phyloP scores from a whole-genome alignment of 2,888 invertebrate species.

The Diaphora mendica region DNA sequence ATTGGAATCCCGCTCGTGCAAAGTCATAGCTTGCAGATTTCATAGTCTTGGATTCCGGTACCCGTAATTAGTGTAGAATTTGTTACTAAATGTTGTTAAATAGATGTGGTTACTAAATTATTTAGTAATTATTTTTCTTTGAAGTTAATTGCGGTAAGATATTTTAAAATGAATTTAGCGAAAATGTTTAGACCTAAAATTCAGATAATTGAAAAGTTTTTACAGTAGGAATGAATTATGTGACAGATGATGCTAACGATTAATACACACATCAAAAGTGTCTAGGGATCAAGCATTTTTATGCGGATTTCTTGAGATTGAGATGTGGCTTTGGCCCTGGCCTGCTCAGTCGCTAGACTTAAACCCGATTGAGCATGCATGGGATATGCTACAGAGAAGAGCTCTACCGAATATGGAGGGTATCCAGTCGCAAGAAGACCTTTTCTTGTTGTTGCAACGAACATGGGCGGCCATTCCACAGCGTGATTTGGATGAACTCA shows the following conservation, averaged over 20 bases:
- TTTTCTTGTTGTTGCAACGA: no score
- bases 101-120: constrained; percentile 32
- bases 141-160: constrained; percentile 13
- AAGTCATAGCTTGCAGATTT: constrained; percentile 44
- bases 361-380: no score
- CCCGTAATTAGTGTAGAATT: constrained; percentile 42
- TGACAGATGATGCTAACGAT: background rate
- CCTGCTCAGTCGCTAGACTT: no score
- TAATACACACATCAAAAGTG: no score
- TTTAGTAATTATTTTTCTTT: constrained; percentile 36
- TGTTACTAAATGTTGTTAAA: constrained; percentile 43
- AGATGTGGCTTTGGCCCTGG: no score
- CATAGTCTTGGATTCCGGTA: constrained; percentile 32
- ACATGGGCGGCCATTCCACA: no score
- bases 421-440: no score
- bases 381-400: no score
- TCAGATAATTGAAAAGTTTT: background rate
- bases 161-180: background rate
- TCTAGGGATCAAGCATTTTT: no score
- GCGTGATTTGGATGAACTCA: no score
- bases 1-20: constrained; percentile 46
- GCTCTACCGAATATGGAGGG: no score
- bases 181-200: background rate
- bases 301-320: no score
- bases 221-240: background rate